A percentile compares a stretch with the other conserved stretches of the same genome.
phyloP scores from a whole-genome alignment of 37 sponge, comb jelly and placozoan genomes.

The Oscarella lobularis region DNA sequence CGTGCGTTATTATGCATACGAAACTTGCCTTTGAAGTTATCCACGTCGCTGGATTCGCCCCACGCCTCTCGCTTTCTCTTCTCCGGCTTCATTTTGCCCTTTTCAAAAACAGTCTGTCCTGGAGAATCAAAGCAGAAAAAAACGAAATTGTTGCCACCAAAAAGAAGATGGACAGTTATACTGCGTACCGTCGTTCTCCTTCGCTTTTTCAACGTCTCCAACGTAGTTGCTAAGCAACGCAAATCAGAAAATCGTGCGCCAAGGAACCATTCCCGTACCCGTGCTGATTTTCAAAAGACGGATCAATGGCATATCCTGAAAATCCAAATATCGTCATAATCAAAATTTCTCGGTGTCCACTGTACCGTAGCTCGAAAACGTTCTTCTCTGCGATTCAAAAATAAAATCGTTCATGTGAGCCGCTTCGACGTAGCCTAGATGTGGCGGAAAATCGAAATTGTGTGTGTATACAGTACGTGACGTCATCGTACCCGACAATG shows the following conservation, averaged over 20 bases:
- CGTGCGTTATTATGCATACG: too few species aligned
- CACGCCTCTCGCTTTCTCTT: slow-evolving; percentile 67
- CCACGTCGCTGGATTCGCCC: slow-evolving; percentile 72
- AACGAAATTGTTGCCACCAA: too few species aligned
- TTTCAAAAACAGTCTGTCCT: slow-evolving; percentile 73
- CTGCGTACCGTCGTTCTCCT: slow-evolving; percentile 18
- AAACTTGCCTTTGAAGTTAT: slow-evolving; percentile 70
- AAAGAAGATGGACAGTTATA: too few species aligned
- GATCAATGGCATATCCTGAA: slow-evolving; percentile 64
- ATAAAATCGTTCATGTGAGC: slow-evolving; percentile 77
- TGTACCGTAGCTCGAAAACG: slow-evolving; percentile 45
- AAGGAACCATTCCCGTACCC: too few species aligned
- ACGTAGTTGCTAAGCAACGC: too few species aligned
- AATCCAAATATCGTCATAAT: not conserved
- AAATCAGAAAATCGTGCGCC: too few species aligned
- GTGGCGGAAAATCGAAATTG: not conserved
- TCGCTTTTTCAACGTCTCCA: slow-evolving; percentile 53
- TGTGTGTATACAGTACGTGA: too few species aligned
- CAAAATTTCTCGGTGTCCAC: not conserved
- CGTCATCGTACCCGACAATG: slow-evolving; percentile 18
- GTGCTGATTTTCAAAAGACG: slow-evolving; percentile 27
- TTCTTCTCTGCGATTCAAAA: slow-evolving; percentile 93
- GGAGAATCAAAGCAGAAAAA: too few species aligned
- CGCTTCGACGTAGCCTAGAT: slow-evolving; percentile 54
- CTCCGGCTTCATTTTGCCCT: slow-evolving; percentile 26